A percentile compares a stretch with the other conserved stretches of the same genome.
phyloP scores from a whole-genome alignment of 2,888 invertebrate genomes.

The Harpagoxenus sublaevis region DNA sequence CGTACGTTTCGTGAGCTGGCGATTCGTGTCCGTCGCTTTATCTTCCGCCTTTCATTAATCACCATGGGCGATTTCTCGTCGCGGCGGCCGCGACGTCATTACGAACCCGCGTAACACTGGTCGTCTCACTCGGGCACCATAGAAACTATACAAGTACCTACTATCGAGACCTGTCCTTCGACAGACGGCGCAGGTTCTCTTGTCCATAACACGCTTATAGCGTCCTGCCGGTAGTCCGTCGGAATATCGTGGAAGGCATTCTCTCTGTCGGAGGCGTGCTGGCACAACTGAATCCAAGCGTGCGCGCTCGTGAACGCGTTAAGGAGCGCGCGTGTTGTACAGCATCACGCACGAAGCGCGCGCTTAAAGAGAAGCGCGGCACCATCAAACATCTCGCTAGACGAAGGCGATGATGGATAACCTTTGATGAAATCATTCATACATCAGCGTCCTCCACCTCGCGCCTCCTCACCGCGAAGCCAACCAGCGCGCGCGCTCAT shows the following conservation, averaged over 20 bases:
- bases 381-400: constrained; percentile 82
- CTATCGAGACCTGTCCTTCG: constrained; percentile 37
- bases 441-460: constrained; percentile 75
- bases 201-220: neutral
- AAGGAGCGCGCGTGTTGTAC: constrained; percentile 56
- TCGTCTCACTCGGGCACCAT: constrained; percentile 24
- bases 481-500: constrained; percentile 64
- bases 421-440: constrained; percentile 84
- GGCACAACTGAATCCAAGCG: constrained; percentile 42
- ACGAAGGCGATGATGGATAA: constrained; percentile 84
- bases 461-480: neutral
- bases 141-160: constrained; percentile 23
- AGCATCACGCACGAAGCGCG: constrained; percentile 49
- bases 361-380: constrained; percentile 75
- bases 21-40: constrained; percentile 33
- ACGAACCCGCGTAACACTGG: constrained; percentile 39
- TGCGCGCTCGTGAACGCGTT: constrained; percentile 31
- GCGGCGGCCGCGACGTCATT: neutral
- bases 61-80: constrained; percentile 34
- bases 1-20: neutral
- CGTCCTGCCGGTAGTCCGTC: constrained; percentile 16
- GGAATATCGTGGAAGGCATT: constrained; percentile 28
- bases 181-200: constrained; percentile 3
- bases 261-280: constrained; percentile 16
- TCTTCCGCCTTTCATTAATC: constrained; percentile 54